Conservation (phyloP, 2,888 invertebrate species). For the Synergus japonicus region DNA sequence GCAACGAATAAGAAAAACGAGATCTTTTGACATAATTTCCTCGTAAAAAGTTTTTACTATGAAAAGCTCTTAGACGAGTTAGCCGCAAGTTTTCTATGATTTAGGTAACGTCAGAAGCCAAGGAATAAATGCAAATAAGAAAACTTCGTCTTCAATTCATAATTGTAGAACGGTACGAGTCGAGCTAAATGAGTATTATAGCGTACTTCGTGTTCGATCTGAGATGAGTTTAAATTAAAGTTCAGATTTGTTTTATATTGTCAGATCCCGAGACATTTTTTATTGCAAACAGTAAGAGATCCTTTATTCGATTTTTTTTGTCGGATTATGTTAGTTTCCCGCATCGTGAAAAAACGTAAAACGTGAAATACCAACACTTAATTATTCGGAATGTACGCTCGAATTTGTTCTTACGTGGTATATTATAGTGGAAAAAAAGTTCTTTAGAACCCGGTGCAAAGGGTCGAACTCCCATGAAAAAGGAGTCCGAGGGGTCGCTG, state of each 20-base stretch:
- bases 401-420: not conserved
- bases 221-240: not conserved
- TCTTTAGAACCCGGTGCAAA: not conserved
- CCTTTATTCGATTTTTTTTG: too few relatives aligned
- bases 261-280: not conserved
- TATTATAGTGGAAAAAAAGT: not conserved
- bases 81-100: constrained; percentile 32
- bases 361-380: not conserved
- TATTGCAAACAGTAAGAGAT: too few relatives aligned
- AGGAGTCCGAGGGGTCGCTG: not conserved
- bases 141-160: not conserved
- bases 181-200: not conserved
- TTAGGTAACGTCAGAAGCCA: constrained; percentile 2
- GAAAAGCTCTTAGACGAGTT: constrained; percentile 32
- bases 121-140: constrained; percentile 25
- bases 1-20: constrained; percentile 36
- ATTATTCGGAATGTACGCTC: not conserved
- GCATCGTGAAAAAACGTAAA: not conserved
- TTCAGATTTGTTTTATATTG: not conserved
- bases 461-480: not conserved
- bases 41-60: constrained; percentile 30
- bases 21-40: constrained; percentile 30
- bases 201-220: not conserved
- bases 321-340: not conserved
- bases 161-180: constrained; percentile 13